Evolutionary conservation across 92 coral and sea anemone species (phyloP).

Genomic region (Ricordea florida): DNA sequence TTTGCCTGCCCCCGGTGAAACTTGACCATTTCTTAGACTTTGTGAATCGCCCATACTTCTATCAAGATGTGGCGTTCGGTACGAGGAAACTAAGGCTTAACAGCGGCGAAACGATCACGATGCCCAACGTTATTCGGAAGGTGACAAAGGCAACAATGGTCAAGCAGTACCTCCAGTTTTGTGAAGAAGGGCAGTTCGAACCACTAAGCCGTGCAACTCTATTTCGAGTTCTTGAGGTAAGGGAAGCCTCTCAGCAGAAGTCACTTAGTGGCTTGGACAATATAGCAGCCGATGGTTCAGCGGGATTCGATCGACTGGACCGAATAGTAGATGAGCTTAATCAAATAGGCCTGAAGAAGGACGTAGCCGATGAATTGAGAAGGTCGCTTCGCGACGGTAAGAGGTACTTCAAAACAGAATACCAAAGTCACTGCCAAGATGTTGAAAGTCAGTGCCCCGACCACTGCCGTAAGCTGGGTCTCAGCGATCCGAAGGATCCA

Average conservation of each 20-base stretch:
- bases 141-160: constrained; percentile 80
- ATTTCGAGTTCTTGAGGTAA: constrained; percentile 49
- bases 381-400: constrained; percentile 33
- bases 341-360: constrained; percentile 44
- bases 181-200: constrained; percentile 54
- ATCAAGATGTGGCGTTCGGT: constrained; percentile 82
- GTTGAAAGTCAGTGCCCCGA: constrained; percentile 42
- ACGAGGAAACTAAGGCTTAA: constrained; percentile 62
- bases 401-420: no score
- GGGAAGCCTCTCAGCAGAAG: constrained; percentile 57
- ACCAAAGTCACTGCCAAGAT: constrained; percentile 58
- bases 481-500: no score
- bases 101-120: constrained; percentile 54
- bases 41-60: constrained; percentile 67
- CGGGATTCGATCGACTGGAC: no score
- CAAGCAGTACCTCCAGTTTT: constrained; percentile 58
- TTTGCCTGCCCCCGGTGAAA: constrained; percentile 52
- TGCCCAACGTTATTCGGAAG: constrained; percentile 73
- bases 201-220: constrained; percentile 66
- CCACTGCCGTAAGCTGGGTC: constrained; percentile 39
- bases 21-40: constrained; percentile 75
- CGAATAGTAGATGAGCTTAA: no score
- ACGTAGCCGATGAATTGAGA: constrained; percentile 23
- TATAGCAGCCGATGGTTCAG: constrained; percentile 52
- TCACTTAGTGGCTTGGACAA: constrained; percentile 69